Percentiles rank a stretch among this genome's conserved stretches.
These are phyloP conservation scores for Lamprologus ornatipinnis DNA, from an alignment of 2,113 vertebrate species.

Conservation along the genomic window DNA sequence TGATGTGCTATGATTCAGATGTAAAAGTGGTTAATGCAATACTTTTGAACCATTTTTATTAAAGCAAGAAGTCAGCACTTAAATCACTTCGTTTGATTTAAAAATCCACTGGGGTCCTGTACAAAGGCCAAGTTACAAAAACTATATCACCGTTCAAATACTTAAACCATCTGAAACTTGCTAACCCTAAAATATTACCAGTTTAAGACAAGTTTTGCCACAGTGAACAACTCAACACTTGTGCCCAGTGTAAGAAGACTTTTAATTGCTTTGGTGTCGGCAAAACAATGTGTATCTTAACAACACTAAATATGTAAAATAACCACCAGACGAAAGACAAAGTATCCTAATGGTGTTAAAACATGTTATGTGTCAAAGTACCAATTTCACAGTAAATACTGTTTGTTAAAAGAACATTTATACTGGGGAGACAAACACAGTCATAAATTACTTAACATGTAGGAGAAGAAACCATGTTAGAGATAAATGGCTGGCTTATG, in stretches of 20 bases:
- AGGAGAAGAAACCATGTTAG: not conserved
- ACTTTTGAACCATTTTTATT: not conserved
- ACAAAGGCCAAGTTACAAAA: not conserved
- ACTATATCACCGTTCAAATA: not conserved
- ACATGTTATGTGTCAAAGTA: slow-evolving; percentile 6
- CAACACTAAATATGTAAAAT: slow-evolving; percentile 12
- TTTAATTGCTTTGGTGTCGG: slow-evolving; percentile 75
- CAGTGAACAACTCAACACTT: not conserved
- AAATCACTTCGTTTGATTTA: not conserved
- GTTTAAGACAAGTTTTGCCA: not conserved
- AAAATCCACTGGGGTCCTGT: not conserved
- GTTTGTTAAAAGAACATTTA: not conserved
- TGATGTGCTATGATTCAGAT: not conserved
- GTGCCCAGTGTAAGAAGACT: slow-evolving; percentile 49
- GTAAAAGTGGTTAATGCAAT: not conserved
- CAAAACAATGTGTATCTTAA: slow-evolving; percentile 38
- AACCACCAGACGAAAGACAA: not conserved
- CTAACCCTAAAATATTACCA: not conserved
- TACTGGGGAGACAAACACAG: slow-evolving; percentile 9
- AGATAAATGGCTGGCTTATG: not conserved
- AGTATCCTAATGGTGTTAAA: not conserved
- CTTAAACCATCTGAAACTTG: not conserved
- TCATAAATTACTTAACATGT: slow-evolving; percentile 41
- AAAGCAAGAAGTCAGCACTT: not conserved
- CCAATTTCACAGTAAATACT: slow-evolving; percentile 30